Conservation (phyloP, 2,797 vertebrate species). For the Poeciliopsis infans region DNA sequence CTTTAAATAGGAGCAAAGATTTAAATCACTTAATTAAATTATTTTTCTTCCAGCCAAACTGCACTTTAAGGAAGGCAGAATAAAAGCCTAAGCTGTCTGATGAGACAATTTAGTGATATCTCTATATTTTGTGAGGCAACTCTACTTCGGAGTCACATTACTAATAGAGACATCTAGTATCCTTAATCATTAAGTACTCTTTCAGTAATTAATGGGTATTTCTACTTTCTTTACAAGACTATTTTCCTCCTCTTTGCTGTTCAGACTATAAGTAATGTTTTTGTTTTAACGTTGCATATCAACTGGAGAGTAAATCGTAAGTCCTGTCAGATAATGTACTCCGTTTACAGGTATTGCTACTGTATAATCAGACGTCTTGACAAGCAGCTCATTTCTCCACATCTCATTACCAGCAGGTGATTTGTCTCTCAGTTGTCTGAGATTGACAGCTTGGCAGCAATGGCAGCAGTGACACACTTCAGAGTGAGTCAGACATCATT, state of each 20-base stretch:
- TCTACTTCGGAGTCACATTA: neutral
- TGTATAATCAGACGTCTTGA: conserved; percentile 48
- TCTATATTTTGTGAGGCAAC: neutral
- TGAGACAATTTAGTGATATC: neutral
- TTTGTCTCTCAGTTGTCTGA: conserved; percentile 47
- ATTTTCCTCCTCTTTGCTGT: neutral
- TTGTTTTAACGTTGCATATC: conserved; percentile 13
- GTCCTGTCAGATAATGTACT: conserved; percentile 47
- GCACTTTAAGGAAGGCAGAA: neutral
- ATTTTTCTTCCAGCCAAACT: neutral
- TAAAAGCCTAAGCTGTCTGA: neutral
- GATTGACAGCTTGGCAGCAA: conserved; percentile 55
- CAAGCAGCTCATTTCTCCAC: conserved; percentile 37
- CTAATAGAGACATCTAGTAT: neutral
- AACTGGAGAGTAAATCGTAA: conserved; percentile 26
- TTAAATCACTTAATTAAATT: neutral
- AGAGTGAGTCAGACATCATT: conserved; percentile 28
- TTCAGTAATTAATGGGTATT: neutral
- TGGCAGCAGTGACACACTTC: conserved; percentile 42
- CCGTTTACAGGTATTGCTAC: conserved; percentile 50
- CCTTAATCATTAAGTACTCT: neutral
- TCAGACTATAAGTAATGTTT: neutral
- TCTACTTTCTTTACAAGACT: no score
- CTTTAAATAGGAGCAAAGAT: neutral
- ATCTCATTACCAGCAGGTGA: conserved; percentile 44